Evolutionary conservation across 2,113 vertebrate genomes (phyloP), one percentile per base, ranked within the genome.

Genomic region (Grantiella picta): DNA sequence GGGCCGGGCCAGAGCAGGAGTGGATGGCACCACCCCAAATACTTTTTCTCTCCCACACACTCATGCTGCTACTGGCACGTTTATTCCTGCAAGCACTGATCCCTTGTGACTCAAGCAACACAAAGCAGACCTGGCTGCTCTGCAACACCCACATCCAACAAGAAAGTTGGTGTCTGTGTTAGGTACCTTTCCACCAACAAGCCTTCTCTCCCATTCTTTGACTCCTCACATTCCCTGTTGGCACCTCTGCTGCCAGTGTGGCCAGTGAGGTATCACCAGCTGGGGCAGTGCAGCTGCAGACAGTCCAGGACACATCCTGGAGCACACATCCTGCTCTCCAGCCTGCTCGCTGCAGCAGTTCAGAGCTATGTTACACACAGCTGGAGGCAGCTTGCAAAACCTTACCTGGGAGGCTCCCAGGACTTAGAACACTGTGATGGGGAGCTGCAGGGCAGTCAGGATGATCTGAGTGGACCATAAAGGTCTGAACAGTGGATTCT

Each of bases 11-110:
- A 66, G 56, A 75, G 52, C 77, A 82, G 44, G 59, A 90, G 64
- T 57, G 15, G 66, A 86, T 84, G 61, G 81, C 63, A 92, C 60
- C 72, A n/a, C 69, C 82, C 59, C 71, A 65, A 66, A 70, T 77
- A 61, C 42, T 88, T 92, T 82, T 90, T 65, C 31, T 72, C 40
- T 90, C 85, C 64, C 78, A 65, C 84, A 56, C 65, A 71, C 73
- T 94, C 71, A 12, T n/a, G 25, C 65, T 76, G 22, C 70, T 86
- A 28, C 69, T 25, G 36, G 63, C 78, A 78, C 20, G 3, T 87
- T 94, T 84, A 63, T 36, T 94, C 57, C 60, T 92, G 73, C 72
- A 54, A 77, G 63, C 52, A 23, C 38, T 44, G 38, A 81, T 88
- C 28, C 42, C 71, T 84, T 1, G 3, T 86, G 77, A 92, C 66